Percentiles rank a stretch among this genome's conserved stretches.
phyloP scores from a whole-genome alignment of 2,797 vertebrate species.

The Rhinophrynus dorsalis region DNA sequence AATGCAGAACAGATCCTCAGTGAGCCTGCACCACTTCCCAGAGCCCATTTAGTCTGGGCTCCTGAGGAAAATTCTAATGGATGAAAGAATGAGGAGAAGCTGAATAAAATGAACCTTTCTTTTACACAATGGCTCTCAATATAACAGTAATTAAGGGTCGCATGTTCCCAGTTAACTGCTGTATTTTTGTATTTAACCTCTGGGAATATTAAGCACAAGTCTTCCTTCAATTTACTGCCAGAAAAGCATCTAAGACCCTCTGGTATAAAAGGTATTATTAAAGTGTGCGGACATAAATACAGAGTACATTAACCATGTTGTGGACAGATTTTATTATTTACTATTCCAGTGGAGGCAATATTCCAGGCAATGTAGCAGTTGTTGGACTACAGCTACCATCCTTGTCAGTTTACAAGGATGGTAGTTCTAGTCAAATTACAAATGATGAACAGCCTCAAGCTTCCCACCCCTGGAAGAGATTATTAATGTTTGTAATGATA shows the following conservation, averaged over 20 bases:
- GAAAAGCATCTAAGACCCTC: not conserved
- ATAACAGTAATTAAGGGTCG: constrained; percentile 13
- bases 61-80: constrained; percentile 27
- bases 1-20: constrained; percentile 30
- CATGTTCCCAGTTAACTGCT: not conserved
- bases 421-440: too few species aligned
- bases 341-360: too few species aligned
- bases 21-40: constrained; percentile 26
- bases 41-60: constrained; percentile 18
- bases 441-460: too few species aligned
- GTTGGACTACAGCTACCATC: too few species aligned
- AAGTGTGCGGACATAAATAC: too few species aligned
- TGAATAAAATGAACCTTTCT: constrained; percentile 28
- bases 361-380: too few species aligned
- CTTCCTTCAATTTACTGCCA: constrained; percentile 2
- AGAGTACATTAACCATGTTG: too few species aligned
- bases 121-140: constrained; percentile 5
- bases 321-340: too few species aligned
- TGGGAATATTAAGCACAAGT: not conserved
- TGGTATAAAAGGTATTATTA: too few species aligned
- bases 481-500: too few species aligned
- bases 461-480: too few species aligned
- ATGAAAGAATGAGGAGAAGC: constrained; percentile 24
- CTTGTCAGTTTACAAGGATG: too few species aligned
- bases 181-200: constrained; percentile 8